Conservation (phyloP, 2,797 vertebrate species). For the Gallinago solitaria region DNA sequence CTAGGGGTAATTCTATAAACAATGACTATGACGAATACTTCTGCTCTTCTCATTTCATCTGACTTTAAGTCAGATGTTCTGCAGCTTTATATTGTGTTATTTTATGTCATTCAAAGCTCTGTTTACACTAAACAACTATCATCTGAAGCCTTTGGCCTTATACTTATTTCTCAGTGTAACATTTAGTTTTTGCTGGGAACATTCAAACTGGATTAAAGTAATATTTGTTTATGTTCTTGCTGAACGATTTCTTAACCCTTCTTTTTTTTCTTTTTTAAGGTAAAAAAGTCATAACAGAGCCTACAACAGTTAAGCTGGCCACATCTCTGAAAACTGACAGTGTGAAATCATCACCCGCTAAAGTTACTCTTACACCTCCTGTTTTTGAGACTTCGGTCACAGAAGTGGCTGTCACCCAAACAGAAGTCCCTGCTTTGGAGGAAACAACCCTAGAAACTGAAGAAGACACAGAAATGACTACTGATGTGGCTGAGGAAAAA, state of each 20-base stretch:
- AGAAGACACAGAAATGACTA: slow-evolving; percentile 32
- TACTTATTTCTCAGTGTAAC: background rate
- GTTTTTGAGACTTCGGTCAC: slow-evolving; percentile 17
- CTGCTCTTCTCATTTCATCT: background rate
- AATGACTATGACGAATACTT: background rate
- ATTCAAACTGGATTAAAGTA: background rate
- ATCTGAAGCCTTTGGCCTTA: background rate
- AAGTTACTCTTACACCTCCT: slow-evolving; percentile 44
- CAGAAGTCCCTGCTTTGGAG: slow-evolving; percentile 40
- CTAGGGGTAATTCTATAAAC: background rate
- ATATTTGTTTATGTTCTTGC: slow-evolving; percentile 23
- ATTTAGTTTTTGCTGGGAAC: background rate
- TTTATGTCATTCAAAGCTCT: background rate
- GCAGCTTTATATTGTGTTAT: background rate
- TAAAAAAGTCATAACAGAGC: slow-evolving; percentile 77
- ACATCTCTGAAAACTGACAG: slow-evolving; percentile 72
- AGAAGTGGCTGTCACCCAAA: slow-evolving; percentile 50
- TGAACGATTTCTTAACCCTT: slow-evolving; percentile 60
- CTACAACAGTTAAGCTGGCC: slow-evolving; percentile 70
- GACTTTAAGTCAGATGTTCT: background rate
- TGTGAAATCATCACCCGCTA: slow-evolving; percentile 23
- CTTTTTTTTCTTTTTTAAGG: slow-evolving; percentile 60
- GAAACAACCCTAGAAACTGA: slow-evolving; percentile 56
- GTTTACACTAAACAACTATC: background rate
- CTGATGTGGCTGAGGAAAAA: slow-evolving; percentile 40